These are phyloP conservation scores for Lithophane socia DNA, from an alignment of 2,888 invertebrate genomes.

Conservation along the genomic window DNA sequence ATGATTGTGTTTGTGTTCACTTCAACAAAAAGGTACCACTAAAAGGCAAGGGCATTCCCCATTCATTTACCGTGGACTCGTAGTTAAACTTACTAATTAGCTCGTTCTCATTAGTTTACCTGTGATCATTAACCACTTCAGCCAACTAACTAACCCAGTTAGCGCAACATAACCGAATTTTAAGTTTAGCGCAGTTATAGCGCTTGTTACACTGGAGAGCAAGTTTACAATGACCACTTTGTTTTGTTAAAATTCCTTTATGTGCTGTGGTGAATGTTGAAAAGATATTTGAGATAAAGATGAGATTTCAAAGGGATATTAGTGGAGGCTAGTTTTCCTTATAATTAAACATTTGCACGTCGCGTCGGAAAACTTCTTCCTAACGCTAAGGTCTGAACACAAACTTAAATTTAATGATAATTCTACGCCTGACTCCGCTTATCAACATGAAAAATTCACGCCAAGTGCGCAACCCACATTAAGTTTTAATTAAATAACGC, in stretches of 20 bases:
- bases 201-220: background rate
- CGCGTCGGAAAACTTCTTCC: background rate
- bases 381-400: slow-evolving; percentile 30
- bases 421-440: slow-evolving; percentile 27
- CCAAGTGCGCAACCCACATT: slow-evolving; percentile 47
- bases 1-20: background rate
- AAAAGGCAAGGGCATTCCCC: background rate
- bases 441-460: slow-evolving; percentile 64
- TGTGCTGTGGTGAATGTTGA: background rate
- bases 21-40: background rate
- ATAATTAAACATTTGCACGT: background rate
- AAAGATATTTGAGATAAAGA: background rate
- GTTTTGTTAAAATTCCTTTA: background rate
- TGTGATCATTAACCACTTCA: slow-evolving; percentile 45
- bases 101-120: slow-evolving; percentile 45
- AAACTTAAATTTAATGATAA: slow-evolving; percentile 54
- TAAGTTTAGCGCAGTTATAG: slow-evolving; percentile 37
- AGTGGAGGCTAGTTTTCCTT: background rate
- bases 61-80: background rate
- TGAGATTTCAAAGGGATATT: background rate
- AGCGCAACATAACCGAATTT: slow-evolving; percentile 38
- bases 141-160: slow-evolving; percentile 32
- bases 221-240: slow-evolving; percentile 8
- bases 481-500: slow-evolving; percentile 74
- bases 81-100: slow-evolving; percentile 44